Percentiles rank a stretch among this genome's conserved stretches.
phyloP scores from a whole-genome alignment of 35 echinoderm and acorn worm genomes.

The Stichopus chloronotus region DNA sequence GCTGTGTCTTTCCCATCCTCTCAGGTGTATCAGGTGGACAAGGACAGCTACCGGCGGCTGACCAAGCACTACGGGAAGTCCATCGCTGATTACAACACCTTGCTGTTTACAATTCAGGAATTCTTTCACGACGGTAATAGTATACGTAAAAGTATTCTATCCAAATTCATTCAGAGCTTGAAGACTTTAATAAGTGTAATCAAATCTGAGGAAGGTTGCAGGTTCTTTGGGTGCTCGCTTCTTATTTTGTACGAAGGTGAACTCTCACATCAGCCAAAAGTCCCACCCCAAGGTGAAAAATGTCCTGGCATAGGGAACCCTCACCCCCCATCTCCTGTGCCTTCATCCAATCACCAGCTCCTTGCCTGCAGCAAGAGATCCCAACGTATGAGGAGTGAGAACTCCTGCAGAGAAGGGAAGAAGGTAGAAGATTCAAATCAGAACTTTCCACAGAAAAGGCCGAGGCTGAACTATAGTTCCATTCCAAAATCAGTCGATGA shows the following conservation, averaged over 20 bases:
- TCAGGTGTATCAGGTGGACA: constrained; percentile 68
- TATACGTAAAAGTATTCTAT: constrained; percentile 41
- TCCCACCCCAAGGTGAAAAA: not conserved
- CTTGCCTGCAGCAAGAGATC: not conserved
- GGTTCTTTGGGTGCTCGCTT: constrained; percentile 72
- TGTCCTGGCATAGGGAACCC: not conserved
- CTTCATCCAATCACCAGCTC: not conserved
- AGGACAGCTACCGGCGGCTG: constrained; percentile 60
- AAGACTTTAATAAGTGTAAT: constrained; percentile 52
- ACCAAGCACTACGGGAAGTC: constrained; percentile 74
- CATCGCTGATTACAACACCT: constrained; percentile 48
- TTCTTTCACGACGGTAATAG: constrained; percentile 56
- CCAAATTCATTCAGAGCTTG: constrained; percentile 43
- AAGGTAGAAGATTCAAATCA: not conserved
- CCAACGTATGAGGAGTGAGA: not conserved
- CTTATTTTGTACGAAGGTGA: constrained; percentile 68
- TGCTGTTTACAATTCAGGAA: constrained; percentile 33
- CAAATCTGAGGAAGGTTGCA: constrained; percentile 25
- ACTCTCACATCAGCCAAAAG: not conserved
- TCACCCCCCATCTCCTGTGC: not conserved
- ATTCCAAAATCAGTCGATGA: not conserved
- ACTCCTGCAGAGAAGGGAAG: not conserved
- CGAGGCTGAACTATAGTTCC: not conserved
- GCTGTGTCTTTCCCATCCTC: not conserved
- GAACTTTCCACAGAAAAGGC: not conserved